Conservation (phyloP, 2,888 invertebrate species). For the Protonemura montana region DNA sequence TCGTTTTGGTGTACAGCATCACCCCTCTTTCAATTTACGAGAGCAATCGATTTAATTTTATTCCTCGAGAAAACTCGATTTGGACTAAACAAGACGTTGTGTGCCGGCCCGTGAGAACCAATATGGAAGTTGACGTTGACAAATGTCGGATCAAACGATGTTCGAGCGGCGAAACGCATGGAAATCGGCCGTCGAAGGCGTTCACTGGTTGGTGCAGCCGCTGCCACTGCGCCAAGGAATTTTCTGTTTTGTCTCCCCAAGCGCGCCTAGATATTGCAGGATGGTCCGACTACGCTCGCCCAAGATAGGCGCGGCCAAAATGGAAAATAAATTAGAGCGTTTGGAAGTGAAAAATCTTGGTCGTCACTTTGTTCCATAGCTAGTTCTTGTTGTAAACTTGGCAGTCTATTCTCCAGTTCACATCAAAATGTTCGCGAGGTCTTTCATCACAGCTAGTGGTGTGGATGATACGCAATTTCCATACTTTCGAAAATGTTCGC, state of each 20-base stretch:
- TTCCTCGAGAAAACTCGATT: not conserved
- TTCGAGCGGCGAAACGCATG: not conserved
- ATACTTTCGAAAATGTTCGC: slow-evolving; percentile 14
- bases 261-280: not conserved
- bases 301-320: not conserved
- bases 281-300: not conserved
- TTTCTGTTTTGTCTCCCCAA: not conserved
- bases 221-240: not conserved
- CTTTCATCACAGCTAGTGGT: slow-evolving; percentile 15
- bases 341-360: slow-evolving; percentile 1
- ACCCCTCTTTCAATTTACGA: not conserved
- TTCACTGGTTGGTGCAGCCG: not conserved
- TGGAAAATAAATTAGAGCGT: slow-evolving; percentile 21
- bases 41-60: slow-evolving; percentile 22
- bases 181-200: not conserved
- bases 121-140: slow-evolving; percentile 35
- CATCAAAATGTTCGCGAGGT: slow-evolving; percentile 26
- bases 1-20: not conserved
- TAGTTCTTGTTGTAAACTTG: slow-evolving; percentile 20
- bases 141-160: slow-evolving; percentile 30
- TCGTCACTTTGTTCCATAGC: not conserved
- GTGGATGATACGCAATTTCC: slow-evolving; percentile 37
- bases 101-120: slow-evolving; percentile 30
- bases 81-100: slow-evolving; percentile 17
- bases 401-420: slow-evolving; percentile 10